Base-by-base conservation (phyloP, 2,888 invertebrate species). In the Melanophora roralis region DNA sequence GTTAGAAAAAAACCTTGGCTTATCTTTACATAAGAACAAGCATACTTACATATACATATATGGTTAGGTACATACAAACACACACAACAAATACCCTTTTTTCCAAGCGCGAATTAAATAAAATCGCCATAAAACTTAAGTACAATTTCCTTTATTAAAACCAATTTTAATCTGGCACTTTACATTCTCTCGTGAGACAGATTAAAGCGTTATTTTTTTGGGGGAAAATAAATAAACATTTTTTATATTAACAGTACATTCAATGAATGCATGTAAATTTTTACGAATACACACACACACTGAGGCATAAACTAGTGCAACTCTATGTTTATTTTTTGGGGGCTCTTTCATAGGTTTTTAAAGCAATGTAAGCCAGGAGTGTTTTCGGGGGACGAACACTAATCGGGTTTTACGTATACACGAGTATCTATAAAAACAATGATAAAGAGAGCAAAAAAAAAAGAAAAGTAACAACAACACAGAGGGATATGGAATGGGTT, bases 61-160 rank as follows among this genome's bases (percentile, higher is more conserved):
- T 23, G 40, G 7, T 3, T 40, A 45, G 16, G 38, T 47, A 64
- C 49, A 51, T 71, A 32, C 27, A 40, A 45, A 19, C n/a, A n/a
- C 14, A 27, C 21, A 73, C 49, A 47, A 57, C 3, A 27, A 5
- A 27, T 27, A 5, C 4, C 27, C 6, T 27, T 6, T 27, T 27
- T 27, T 3, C 6, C 3, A 6, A 27, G 27, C 4, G 6, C 27
- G 27, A 27, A 5, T 49, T 59, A 21, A 43, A 72, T 14, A 14
- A 65, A 47, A 62, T 38, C 36, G 27, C 32, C 49, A 64, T 40
- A 69, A 69, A 69, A 57, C 32, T 62, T 76, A 49, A 64, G 60
- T 64, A 69, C 27, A 49, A 64, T 57, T 76, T 76, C 55, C 69
- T 47, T 62, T 69, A 40, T 51, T 47, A 55, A 49, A 69, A 71